phyloP scores from a whole-genome alignment of 1,140 invertebrate species.

The Nylanderia fulva region DNA sequence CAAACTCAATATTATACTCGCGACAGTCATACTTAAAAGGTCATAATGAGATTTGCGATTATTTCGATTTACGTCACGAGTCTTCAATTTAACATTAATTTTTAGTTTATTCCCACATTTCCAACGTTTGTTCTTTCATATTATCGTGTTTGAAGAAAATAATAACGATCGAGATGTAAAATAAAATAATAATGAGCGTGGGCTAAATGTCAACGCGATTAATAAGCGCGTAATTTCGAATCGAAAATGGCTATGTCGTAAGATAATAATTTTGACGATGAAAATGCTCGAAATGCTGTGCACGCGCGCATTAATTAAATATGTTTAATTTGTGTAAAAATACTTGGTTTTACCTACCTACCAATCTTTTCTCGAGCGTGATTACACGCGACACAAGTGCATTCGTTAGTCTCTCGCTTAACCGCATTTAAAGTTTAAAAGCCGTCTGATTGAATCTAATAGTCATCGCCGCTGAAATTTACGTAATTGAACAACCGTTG shows the following conservation, averaged over 20 bases:
- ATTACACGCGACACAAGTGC: conserved; percentile 17
- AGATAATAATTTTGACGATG: not conserved
- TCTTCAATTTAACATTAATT: not conserved
- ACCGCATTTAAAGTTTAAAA: conserved; percentile 42
- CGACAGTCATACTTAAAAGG: not conserved
- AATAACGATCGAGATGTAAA: not conserved
- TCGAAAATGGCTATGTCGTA: not conserved
- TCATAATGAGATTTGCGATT: not conserved
- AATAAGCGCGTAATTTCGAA: not conserved
- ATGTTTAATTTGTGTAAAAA: not conserved
- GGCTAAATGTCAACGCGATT: not conserved
- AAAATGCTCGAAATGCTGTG: not conserved
- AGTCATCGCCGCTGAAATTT: conserved; percentile 9
- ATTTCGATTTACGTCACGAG: not conserved
- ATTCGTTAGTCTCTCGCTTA: conserved; percentile 26
- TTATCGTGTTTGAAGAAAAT: not conserved
- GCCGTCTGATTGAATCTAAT: conserved; percentile 35
- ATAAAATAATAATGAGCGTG: conserved; percentile 1
- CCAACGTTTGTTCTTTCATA: conserved; percentile 2
- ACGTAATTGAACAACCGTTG: conserved; percentile 29
- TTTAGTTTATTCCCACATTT: not conserved
- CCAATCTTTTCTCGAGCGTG: conserved; percentile 3
- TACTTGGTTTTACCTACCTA: not conserved
- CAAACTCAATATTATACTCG: not conserved
- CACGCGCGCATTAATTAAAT: not conserved